phyloP scores from a whole-genome alignment of 2,888 invertebrate species.

The Drosophila vallismaia region DNA sequence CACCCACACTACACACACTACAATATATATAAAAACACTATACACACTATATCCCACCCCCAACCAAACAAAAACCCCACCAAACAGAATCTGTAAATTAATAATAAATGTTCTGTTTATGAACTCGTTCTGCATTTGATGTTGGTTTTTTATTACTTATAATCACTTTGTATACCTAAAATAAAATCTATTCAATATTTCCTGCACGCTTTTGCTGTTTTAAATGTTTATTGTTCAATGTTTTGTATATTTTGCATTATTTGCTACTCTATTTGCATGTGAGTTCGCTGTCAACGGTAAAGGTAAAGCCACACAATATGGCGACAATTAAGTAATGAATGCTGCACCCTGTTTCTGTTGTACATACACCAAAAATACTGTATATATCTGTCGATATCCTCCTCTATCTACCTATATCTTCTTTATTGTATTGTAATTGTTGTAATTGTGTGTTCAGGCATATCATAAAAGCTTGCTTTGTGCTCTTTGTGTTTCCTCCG shows the following conservation, averaged over 20 bases:
- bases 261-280: conserved; percentile 37
- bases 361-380: conserved; percentile 39
- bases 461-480: conserved; percentile 39
- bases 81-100: conserved; percentile 50
- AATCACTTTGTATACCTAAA: conserved; percentile 35
- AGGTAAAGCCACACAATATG: conserved; percentile 15
- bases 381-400: no score
- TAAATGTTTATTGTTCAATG: conserved; percentile 25
- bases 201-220: conserved; percentile 73
- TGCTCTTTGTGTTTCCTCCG: conserved; percentile 31
- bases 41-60: conserved; percentile 9
- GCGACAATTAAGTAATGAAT: conserved; percentile 19
- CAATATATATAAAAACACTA: conserved; percentile 7
- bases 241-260: conserved; percentile 9
- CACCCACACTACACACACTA: conserved; percentile 19
- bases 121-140: conserved; percentile 32
- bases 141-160: conserved; percentile 24
- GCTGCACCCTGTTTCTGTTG: conserved; percentile 31
- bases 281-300: conserved; percentile 34
- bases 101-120: conserved; percentile 51
- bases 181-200: conserved; percentile 53
- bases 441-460: conserved; percentile 18
- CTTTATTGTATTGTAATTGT: neutral
- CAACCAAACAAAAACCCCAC: conserved; percentile 5
- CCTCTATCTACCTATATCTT: conserved; percentile 8